Evolutionary conservation across 1,140 invertebrate genomes (phyloP).

Genomic region (Tetraneura akinire): DNA sequence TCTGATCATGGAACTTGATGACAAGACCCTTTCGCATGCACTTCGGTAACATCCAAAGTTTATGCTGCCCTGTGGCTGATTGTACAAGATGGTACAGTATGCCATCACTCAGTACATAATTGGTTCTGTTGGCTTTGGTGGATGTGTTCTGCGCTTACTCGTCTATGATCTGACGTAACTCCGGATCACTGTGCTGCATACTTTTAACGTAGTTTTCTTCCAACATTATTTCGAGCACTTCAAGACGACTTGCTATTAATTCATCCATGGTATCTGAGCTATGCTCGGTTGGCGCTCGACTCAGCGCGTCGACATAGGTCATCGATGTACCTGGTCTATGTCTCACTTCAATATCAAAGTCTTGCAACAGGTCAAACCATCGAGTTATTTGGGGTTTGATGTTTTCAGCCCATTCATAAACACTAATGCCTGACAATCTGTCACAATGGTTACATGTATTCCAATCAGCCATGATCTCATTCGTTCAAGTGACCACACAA

Average conservation of each 20-base stretch:
- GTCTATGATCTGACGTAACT: too few species aligned
- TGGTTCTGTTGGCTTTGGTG: too few species aligned
- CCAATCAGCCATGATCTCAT: conserved; percentile 6
- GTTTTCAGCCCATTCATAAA: conserved; percentile 38
- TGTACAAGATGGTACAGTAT: background rate
- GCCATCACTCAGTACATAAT: too few species aligned
- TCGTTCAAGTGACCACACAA: background rate
- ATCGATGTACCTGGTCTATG: conserved; percentile 56
- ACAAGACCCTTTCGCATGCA: conserved; percentile 5
- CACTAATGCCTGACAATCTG: conserved; percentile 25
- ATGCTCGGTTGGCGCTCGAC: conserved; percentile 51
- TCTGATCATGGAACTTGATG: background rate
- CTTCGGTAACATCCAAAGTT: conserved; percentile 24
- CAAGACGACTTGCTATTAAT: background rate
- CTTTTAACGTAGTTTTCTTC: background rate
- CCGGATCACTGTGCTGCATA: background rate
- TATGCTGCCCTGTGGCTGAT: background rate
- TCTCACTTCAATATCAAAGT: conserved; percentile 55
- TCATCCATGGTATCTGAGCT: background rate
- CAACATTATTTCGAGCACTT: background rate
- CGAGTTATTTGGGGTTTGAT: conserved; percentile 55
- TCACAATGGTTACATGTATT: background rate
- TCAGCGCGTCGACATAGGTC: conserved; percentile 58
- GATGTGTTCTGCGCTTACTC: too few species aligned
- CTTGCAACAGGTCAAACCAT: conserved; percentile 57